Base-by-base conservation (phyloP, 2,888 invertebrate genomes). In the Erebia palarica region DNA sequence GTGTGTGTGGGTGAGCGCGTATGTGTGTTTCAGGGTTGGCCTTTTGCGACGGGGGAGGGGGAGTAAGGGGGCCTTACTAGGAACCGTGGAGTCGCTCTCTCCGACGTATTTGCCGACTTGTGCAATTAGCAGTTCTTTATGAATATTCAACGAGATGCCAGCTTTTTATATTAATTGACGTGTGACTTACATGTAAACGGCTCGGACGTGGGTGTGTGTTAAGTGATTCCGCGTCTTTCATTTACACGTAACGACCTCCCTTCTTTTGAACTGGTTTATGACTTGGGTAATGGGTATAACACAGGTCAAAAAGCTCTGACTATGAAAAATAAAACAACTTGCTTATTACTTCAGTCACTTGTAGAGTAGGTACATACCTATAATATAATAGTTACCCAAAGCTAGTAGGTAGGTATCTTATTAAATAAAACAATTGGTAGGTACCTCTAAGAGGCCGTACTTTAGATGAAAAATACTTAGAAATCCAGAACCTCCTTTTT, bases 51-150 rank as follows among this genome's bases (percentile, higher is more conserved):
- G 81, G 76, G 81, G 74, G 77, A 78, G 78, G 79, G 78, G 79
- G 78, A 21, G 51, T 58, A 60, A 60, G 74, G 80, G 80, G 80
- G 81, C 80, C 81, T 84, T 85, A 84, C 84, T 81, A 87, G 86
- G 88, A 89, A 86, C 85, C 82, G 82, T 85, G 76, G 87, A 89
- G 87, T 86, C 88, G 85, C 86, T 88, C 90, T 88, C 89, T 87
- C 77, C 84, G 79, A 78, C 80, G 88, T 92, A 92, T 92, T 92
- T 92, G 89, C 89, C 85, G 86, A 90, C 89, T 92, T 91, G 92
- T 91, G 92, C 92, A 92, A 92, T 92, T 92, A 92, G 91, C 92
- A 91, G 89, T 87, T 89, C 90, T 91, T 91, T 91, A 92, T 92
- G 90, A 92, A 92, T 92, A 92, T 92, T 92, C 91, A 91, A 90